Evolutionary conservation across 2,113 vertebrate genomes (phyloP), one percentile per base, ranked within the genome.

Genomic region (Cinclus mexicanus): DNA sequence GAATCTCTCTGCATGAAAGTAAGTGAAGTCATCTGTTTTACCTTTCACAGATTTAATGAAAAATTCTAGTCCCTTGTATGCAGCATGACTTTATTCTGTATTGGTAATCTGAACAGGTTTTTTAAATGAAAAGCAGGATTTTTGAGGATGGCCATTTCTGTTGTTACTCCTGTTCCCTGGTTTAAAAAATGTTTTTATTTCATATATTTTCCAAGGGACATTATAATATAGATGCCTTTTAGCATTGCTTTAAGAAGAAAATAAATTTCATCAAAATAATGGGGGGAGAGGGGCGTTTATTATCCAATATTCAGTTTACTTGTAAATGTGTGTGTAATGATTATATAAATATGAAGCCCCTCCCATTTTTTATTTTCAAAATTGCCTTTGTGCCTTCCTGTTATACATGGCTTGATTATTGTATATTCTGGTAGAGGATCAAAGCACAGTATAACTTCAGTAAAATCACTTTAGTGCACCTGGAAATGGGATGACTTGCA

Each of bases 401-500:
- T 96, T 98, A 71, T 98, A 93, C 94, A 98, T 98, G 98, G 82
- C 65, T 82, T 59, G 33, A 5, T 97, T 97, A 72, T 90, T 94
- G 94, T 49, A 22, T 68, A 55, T 95, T 60, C 44, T 98, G 96
- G 94, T 98, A 97, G 83, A 76, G 68, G 69, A 96, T 97, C 95
- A 97, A 96, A 98, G 96, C 94, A 83, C 87, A 88, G 71, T 69
- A 8, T 88, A 61, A 72, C 72, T 92, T 87, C 39, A 92, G 68
- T 56, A 91, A 91, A 96, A 67, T 52, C 61, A 78, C 94, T 93
- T 97, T 89, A 93, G 95, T 95, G 96, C 95, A 97, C 97, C 97
- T 98, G 97, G 97, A 96, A 97, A 97, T 97, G 72, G 97, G 96
- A 98, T 97, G 97, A 97, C 94, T 98, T 98, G 93, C 93, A 95